Conservation (phyloP, 2,797 vertebrate species). For the Brachyalestes nurse region DNA sequence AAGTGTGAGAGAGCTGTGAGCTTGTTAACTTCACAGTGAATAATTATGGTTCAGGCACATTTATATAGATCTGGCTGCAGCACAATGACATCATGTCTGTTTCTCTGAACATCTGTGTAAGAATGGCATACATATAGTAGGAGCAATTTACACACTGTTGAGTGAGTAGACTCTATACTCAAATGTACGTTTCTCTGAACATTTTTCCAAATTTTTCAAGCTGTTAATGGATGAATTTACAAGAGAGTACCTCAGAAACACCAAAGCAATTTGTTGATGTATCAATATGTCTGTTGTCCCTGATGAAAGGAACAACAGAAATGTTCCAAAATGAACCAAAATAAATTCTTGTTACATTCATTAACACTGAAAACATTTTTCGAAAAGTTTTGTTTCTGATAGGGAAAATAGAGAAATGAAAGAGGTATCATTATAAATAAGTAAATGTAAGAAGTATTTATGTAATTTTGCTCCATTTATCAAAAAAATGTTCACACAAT, state of each 20-base stretch:
- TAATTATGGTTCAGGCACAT: conserved; percentile 46
- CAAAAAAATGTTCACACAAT: too few relatives aligned
- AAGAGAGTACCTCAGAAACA: too few relatives aligned
- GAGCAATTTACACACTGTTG: not conserved
- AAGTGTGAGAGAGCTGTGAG: conserved; percentile 51
- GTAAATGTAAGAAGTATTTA: too few relatives aligned
- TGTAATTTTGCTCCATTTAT: too few relatives aligned
- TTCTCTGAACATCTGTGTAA: not conserved
- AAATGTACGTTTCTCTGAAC: not conserved
- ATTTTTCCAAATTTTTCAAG: too few relatives aligned
- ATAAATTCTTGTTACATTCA: not conserved
- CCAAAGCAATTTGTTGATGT: too few relatives aligned
- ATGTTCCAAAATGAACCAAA: not conserved
- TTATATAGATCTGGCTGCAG: conserved; percentile 25
- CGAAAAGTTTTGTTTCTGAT: not conserved
- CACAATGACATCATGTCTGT: conserved; percentile 28
- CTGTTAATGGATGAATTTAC: too few relatives aligned
- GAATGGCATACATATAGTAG: too few relatives aligned
- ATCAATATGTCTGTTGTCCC: not conserved
- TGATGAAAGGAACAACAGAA: not conserved
- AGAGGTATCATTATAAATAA: too few relatives aligned
- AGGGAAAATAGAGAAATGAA: not conserved
- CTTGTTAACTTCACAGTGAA: conserved; percentile 63
- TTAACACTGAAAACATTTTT: not conserved
- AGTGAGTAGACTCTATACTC: not conserved